A percentile compares a stretch with the other conserved stretches of the same genome.
phyloP scores from a whole-genome alignment of 2,113 vertebrate genomes.

The Heterochromis multidens region DNA sequence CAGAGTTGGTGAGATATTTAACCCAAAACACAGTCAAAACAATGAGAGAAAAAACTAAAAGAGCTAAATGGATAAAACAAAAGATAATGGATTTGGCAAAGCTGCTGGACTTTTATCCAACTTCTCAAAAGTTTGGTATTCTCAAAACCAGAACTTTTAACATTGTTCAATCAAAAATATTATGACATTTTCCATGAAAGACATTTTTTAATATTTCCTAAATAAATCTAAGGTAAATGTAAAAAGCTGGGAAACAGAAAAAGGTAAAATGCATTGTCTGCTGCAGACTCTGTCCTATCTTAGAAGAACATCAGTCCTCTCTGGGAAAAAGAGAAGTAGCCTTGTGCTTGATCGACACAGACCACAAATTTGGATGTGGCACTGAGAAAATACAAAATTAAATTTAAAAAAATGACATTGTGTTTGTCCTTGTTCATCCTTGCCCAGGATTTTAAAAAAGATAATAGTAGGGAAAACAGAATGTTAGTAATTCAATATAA shows the following conservation, averaged over 20 bases:
- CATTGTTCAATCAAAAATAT: not conserved
- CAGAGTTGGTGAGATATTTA: not conserved
- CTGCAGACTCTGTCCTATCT: conserved; percentile 18
- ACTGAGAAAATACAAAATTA: conserved; percentile 47
- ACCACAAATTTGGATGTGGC: conserved; percentile 56
- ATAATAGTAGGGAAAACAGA: not conserved
- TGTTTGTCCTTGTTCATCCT: not conserved
- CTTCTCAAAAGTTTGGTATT: not conserved
- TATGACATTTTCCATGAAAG: not conserved
- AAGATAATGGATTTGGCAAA: not conserved
- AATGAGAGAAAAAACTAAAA: not conserved
- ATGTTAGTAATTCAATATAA: not conserved
- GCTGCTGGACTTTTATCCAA: not conserved
- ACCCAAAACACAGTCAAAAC: not conserved
- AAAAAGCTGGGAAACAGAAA: not conserved
- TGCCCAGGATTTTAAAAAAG: not conserved
- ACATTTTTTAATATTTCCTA: not conserved
- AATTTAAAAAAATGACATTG: not conserved
- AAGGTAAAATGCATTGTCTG: not conserved
- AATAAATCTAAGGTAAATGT: not conserved
- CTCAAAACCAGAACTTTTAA: not conserved
- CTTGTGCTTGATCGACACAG: conserved; percentile 53
- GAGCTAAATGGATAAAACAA: not conserved
- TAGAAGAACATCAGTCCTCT: conserved; percentile 35
- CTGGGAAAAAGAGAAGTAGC: conserved; percentile 49